Conservation (phyloP, 2,888 invertebrate species). For the Melanophora roralis region DNA sequence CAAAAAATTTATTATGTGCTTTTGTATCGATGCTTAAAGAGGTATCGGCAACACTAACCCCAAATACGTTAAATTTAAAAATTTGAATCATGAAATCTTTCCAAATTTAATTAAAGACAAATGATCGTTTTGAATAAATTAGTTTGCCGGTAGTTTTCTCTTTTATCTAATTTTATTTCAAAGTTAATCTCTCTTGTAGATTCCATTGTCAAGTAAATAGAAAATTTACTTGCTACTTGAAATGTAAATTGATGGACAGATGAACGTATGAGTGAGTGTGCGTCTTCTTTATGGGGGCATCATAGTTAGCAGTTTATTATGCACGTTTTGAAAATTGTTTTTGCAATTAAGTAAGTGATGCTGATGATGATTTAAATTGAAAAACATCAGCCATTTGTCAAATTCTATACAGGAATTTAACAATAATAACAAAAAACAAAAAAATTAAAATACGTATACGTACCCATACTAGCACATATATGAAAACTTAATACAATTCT, state of each 20-base stretch:
- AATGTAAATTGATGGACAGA: neutral
- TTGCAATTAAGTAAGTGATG: conserved; percentile 9
- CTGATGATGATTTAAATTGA: conserved; percentile 32
- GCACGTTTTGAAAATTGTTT: conserved; percentile 7
- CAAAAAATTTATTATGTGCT: no score
- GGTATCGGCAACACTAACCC: no score
- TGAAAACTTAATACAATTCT: conserved; percentile 28
- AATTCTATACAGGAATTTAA: conserved; percentile 24
- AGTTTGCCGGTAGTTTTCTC: no score
- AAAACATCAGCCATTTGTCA: conserved; percentile 32
- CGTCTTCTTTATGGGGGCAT: conserved; percentile 26
- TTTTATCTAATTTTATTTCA: no score
- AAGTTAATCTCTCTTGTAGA: no score
- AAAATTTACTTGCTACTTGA: conserved; percentile 14
- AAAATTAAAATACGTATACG: neutral
- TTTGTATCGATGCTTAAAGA: no score
- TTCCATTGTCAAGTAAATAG: no score
- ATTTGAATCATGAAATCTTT: no score
- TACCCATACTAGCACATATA: conserved; percentile 3
- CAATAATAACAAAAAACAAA: neutral
- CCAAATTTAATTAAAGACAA: no score
- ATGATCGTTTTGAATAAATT: no score
- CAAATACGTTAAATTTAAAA: no score
- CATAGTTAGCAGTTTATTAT: neutral
- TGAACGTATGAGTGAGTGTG: neutral